Evolutionary conservation across 2,888 invertebrate species (phyloP), one percentile per base, ranked within the genome.

Genomic region (Monochamus alternatus): DNA sequence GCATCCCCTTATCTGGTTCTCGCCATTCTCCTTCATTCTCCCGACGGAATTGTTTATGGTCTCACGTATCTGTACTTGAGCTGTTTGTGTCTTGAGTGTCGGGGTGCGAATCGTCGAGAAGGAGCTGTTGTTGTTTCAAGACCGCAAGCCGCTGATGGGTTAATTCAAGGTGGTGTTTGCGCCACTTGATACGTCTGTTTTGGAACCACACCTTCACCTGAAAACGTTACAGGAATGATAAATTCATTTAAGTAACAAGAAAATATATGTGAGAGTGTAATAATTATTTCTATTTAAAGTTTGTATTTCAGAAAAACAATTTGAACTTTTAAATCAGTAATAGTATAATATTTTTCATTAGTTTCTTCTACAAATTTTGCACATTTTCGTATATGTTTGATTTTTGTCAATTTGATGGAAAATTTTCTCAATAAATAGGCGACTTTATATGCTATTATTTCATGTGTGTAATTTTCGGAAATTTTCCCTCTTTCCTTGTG

Each of bases 131-230:
- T 80, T 91, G 90, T 82, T 91, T 90, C 75, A 91, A 85, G n/a
- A 90, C 90, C 74, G 92, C 96, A 75, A 97, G 90, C 31, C 96
- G 91, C 85, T 96, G 96, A 87, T 97, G 97, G 55, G 97, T 97
- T 84, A 97, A 93, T 87, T 98, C 98, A 83, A 97, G 90, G 84
- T 97, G 97, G 85, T 97, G 96, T 86, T 98, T 98, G 67, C 98
- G 92, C 98, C 98, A 98, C 90, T 97, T 97, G 82, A 98, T 98
- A 58, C 98, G 92, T 4, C 97, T 91, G 87, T 97, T 97, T 89
- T 97, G 97, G 88, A 96, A 96, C 96, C 96, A 96, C 4, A 96
- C 96, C 88, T 96, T 96, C 2, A 96, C 96, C 93, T 95, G 90
- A 86, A 86, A 73, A 68, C 22, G 55, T 43, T 22, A 47, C 14